Base-by-base conservation (phyloP, 2,888 invertebrate genomes). In the Charanyca ferruginea region DNA sequence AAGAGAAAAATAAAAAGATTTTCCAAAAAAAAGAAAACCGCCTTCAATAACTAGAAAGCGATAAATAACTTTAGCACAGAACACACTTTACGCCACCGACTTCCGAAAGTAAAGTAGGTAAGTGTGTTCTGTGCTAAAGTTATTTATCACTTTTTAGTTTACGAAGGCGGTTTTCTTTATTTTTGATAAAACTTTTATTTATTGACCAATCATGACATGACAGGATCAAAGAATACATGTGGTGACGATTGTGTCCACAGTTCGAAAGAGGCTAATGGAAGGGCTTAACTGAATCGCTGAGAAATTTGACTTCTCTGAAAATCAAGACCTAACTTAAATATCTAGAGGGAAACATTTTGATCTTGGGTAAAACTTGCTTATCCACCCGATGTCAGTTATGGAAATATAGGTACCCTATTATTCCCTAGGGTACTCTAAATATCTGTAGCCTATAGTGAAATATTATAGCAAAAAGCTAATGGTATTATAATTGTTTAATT, bases 401-500 rank as follows among this genome's bases (percentile, higher is more conserved):
- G 13, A 55, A 66, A 65, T 32, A 20, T 25, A 25, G 4, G 7
- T 20, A 42, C 32, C 13, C 11, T 20, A 42, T n/a, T n/a, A n/a
- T n/a, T n/a, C n/a, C n/a, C n/a, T n/a, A n/a, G n/a, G n/a, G n/a
- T n/a, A n/a, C n/a, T n/a, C n/a, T n/a, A n/a, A n/a, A n/a, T n/a
- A n/a, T 20, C 13, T 16, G 16, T 16, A 35, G 18, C 20, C 22
- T 23, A 47, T 4, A 44, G 8, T 44, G 48, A 2, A 44, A 38
- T 22, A 20, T 13, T 20, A 9, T 11, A 48, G 41, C 25, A 51
- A 52, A 48, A 52, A 18, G 3, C 38, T 64, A 73, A 73, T 69
- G 57, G 18, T 35, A 35, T 58, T 53, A 48, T 74, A 74, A 65
- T 65, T 45, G 47, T 52, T 18, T 18, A 22, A 4, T 16, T n/a